Base-by-base conservation (phyloP, 2,113 vertebrate genomes). In the Ahaetulla prasina region DNA sequence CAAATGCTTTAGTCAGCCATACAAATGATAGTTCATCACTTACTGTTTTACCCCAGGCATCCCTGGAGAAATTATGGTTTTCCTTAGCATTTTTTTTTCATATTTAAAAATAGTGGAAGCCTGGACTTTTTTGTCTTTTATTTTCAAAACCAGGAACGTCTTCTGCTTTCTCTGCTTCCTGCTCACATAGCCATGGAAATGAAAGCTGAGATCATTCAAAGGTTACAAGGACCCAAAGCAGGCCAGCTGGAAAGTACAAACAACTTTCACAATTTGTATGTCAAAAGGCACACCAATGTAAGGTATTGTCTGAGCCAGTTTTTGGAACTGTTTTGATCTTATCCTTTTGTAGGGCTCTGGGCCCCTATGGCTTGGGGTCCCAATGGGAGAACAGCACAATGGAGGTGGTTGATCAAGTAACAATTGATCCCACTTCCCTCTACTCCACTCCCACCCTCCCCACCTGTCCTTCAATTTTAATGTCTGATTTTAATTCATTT, bases 221-320 rank as follows among this genome's bases (percentile, higher is more conserved):
- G 99, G 93, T 97, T 99, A 43, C 98, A 99, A 95, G 99, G 99
- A 85, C 99, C 99, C 35, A 99, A 98, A 87, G 99, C 99, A 39
- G 99, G 99, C 55, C 99, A 99, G 86, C 97, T 99, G 94, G 99
- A 99, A 94, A 99, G 99, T 96, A 99, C 99, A 92, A 99, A 99
- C 98, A 99, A 99, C 97, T 99, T 99, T 93, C 99, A 99, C 97
- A 99, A 99, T 94, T 98, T 99, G 80, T 99, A 99, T 23, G 99
- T 99, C 92, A 99, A 99, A 95, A 98, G 99, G 43, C 99, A 99
- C 97, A 99, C 98, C 87, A 99, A 99, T 1, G 99, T 99, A 95
- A 99, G 99, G 99, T 98, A 98, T 0, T 91, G 90, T 3, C 55
- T 87, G 23, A 16, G 52, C 22, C 43, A 49, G 12, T 89, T 89